These are phyloP conservation scores for Heterotis niloticus DNA, from an alignment of 2,113 vertebrate species.

Conservation along the genomic window DNA sequence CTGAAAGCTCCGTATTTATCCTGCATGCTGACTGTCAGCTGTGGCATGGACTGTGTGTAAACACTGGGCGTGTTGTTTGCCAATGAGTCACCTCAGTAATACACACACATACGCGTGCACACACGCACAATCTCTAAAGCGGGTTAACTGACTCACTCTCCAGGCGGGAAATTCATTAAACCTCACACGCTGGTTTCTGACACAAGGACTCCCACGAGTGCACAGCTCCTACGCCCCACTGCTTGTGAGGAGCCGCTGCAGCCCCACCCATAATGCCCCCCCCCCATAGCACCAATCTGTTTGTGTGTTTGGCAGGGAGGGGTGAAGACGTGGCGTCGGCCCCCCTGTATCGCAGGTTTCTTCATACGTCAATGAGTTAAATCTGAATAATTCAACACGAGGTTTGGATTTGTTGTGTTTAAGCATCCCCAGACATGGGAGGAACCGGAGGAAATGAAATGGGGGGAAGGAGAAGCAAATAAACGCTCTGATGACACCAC, in stretches of 20 bases:
- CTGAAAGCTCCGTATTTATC: no score
- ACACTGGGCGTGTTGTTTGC: neutral
- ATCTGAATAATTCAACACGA: slow-evolving; percentile 61
- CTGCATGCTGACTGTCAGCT: no score
- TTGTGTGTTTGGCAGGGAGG: slow-evolving; percentile 34
- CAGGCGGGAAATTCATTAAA: slow-evolving; percentile 36
- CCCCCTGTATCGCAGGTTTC: slow-evolving; percentile 42
- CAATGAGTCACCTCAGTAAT: neutral
- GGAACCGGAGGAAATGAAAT: slow-evolving; percentile 33
- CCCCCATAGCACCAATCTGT: slow-evolving; percentile 44
- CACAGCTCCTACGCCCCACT: slow-evolving; percentile 34
- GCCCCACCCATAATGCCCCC: slow-evolving; percentile 32
- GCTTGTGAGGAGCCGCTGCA: slow-evolving; percentile 23
- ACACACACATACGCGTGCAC: slow-evolving; percentile 7
- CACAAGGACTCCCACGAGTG: slow-evolving; percentile 9
- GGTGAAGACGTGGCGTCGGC: slow-evolving; percentile 43
- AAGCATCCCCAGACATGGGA: slow-evolving; percentile 43
- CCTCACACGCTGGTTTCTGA: slow-evolving; percentile 17
- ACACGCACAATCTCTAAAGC: slow-evolving; percentile 18
- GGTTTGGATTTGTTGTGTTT: slow-evolving; percentile 60
- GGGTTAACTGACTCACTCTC: slow-evolving; percentile 35
- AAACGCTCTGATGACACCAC: neutral
- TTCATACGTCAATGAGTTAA: slow-evolving; percentile 59
- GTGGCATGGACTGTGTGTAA: neutral
- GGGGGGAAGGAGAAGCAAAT: neutral